Evolutionary conservation across 2,797 vertebrate genomes (phyloP).

Genomic region (Mus caroli): DNA sequence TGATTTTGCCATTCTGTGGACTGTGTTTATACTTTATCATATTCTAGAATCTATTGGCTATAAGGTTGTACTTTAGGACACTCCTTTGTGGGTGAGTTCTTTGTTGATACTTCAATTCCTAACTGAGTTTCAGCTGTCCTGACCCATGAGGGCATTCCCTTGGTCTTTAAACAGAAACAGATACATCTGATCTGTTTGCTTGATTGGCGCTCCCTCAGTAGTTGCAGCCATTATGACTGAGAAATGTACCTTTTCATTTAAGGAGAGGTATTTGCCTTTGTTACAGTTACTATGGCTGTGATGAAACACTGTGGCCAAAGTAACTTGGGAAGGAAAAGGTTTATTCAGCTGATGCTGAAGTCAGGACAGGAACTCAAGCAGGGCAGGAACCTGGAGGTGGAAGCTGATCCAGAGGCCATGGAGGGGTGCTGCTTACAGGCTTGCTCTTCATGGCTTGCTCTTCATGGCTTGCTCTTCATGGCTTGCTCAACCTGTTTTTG

Average conservation of each 20-base stretch:
- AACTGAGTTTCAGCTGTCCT: conserved; percentile 61
- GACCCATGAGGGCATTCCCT: not conserved
- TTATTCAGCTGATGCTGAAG: not conserved
- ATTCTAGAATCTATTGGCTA: not conserved
- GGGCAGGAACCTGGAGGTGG: not conserved
- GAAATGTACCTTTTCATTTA: not conserved
- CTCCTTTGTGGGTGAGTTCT: conserved; percentile 53
- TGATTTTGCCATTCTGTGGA: conserved; percentile 10
- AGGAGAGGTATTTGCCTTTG: not conserved
- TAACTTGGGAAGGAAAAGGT: not conserved
- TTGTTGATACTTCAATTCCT: conserved; percentile 62
- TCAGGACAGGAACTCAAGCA: not conserved
- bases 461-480: not conserved
- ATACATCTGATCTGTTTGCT: conserved; percentile 66
- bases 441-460: not conserved
- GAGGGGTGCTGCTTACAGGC: not conserved
- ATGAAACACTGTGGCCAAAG: not conserved
- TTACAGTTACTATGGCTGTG: not conserved
- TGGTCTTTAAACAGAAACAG: conserved; percentile 62
- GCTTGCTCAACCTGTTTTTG: not conserved
- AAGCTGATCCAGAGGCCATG: not conserved
- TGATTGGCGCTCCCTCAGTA: conserved; percentile 71
- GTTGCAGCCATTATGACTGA: conserved; percentile 51
- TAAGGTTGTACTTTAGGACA: not conserved
- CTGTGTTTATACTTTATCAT: not conserved